A percentile compares a stretch with the other conserved stretches of the same genome.
phyloP scores from a whole-genome alignment of 1,140 invertebrate species.

The Cheumatopsyche charites region DNA sequence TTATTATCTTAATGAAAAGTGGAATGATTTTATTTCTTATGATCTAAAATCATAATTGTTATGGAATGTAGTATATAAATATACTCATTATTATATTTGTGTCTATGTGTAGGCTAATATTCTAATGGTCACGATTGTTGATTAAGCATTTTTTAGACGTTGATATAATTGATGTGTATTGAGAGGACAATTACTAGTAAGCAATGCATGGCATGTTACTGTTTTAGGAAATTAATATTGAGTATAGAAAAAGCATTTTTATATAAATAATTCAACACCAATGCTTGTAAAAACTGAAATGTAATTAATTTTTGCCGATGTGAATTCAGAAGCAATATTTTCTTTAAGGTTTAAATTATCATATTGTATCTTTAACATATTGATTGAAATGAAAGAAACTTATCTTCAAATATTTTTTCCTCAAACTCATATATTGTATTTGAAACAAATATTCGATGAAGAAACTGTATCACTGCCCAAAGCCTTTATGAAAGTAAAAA shows the following conservation, averaged over 20 bases:
- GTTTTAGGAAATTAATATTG: constrained; percentile 18
- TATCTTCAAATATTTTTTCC: too few species aligned
- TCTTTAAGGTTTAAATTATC: too few species aligned
- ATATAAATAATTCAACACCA: too few species aligned
- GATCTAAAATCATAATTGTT: constrained; percentile 9
- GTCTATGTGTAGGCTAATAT: constrained; percentile 15
- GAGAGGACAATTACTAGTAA: constrained; percentile 2
- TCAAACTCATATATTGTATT: too few species aligned
- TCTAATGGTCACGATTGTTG: constrained; percentile 12
- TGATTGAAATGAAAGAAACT: too few species aligned
- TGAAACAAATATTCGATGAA: neutral
- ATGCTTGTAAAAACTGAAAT: too few species aligned
- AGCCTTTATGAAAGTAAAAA: constrained; percentile 9
- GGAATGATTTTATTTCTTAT: neutral
- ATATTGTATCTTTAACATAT: too few species aligned
- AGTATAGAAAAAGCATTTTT: neutral
- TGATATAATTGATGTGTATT: constrained; percentile 9
- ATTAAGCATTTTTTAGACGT: constrained; percentile 6
- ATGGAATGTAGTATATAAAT: constrained; percentile 13
- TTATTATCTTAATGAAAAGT: neutral
- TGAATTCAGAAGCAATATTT: too few species aligned
- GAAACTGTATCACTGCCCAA: constrained; percentile 20
- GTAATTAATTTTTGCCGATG: too few species aligned
- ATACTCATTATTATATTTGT: constrained; percentile 25
- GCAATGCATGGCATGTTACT: constrained; percentile 17